These are phyloP conservation scores for Myripristis murdjan DNA, from an alignment of 2,797 vertebrate genomes.

Conservation along the genomic window DNA sequence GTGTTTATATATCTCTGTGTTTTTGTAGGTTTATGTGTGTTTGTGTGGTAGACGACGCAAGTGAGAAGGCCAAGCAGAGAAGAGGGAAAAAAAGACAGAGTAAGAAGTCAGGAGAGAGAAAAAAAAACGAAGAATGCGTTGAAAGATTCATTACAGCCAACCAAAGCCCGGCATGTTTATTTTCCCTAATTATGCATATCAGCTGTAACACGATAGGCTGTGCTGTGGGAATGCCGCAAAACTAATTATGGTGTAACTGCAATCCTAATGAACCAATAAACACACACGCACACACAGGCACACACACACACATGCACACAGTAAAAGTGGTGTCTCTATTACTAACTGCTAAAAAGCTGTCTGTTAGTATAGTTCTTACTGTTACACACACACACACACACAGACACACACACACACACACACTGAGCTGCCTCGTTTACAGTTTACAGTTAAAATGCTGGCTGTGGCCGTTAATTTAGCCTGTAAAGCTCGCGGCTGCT, in stretches of 20 bases:
- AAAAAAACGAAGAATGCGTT: slow-evolving; percentile 42
- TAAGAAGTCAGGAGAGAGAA: background rate
- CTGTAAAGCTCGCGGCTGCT: slow-evolving; percentile 74
- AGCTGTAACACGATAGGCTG: slow-evolving; percentile 69
- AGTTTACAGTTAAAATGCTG: slow-evolving; percentile 67
- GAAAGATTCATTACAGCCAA: slow-evolving; percentile 71
- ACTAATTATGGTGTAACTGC: slow-evolving; percentile 76
- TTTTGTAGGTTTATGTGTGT: slow-evolving; percentile 9
- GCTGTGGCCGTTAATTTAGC: slow-evolving; percentile 73
- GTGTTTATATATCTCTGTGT: background rate
- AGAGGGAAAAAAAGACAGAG: slow-evolving; percentile 31
- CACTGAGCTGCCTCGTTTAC: slow-evolving; percentile 68
- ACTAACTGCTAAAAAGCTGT: slow-evolving; percentile 56
- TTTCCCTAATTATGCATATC: slow-evolving; percentile 82
- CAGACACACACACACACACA: slow-evolving; percentile 21
- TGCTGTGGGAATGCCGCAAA: slow-evolving; percentile 78
- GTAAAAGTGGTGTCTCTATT: slow-evolving; percentile 60
- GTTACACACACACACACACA: slow-evolving; percentile 15
- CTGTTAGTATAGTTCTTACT: slow-evolving; percentile 54
- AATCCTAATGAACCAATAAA: slow-evolving; percentile 83
- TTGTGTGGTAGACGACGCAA: slow-evolving; percentile 48
- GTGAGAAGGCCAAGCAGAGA: background rate
- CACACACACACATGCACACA: slow-evolving; percentile 29
- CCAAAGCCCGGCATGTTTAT: slow-evolving; percentile 70
- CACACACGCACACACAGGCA: slow-evolving; percentile 51